phyloP scores from a whole-genome alignment of 1,140 invertebrate species.

The Caenorhabditis inopinata region DNA sequence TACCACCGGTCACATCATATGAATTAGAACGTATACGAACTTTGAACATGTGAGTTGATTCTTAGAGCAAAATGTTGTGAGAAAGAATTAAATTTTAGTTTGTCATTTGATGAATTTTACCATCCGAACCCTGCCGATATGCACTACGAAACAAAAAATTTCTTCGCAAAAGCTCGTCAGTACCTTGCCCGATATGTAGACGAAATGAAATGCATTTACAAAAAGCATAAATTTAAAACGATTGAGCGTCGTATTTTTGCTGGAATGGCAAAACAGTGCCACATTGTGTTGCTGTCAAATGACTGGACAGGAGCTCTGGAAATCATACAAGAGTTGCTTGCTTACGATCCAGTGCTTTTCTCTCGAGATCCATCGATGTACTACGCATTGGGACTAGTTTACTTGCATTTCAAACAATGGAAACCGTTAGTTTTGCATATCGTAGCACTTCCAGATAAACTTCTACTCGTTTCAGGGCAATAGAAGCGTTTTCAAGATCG shows the following conservation, averaged over 20 bases:
- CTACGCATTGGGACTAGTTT: conserved; percentile 88
- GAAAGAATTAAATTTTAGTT: neutral
- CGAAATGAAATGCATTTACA: neutral
- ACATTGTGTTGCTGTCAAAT: conserved; percentile 53
- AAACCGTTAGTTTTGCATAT: conserved; percentile 79
- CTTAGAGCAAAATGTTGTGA: neutral
- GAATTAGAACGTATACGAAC: neutral
- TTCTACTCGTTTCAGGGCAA: conserved; percentile 47
- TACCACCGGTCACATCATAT: neutral
- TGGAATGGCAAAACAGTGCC: conserved; percentile 47
- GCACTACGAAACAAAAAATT: neutral
- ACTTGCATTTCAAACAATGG: conserved; percentile 91
- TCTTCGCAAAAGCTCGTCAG: neutral
- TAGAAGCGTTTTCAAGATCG: conserved; percentile 71
- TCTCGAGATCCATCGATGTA: conserved; percentile 78
- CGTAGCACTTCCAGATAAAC: too few species aligned
- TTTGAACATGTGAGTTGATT: neutral
- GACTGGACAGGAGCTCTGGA: conserved; percentile 58
- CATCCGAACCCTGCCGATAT: neutral
- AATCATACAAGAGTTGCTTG: conserved; percentile 55
- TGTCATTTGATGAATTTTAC: neutral
- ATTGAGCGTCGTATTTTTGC: neutral
- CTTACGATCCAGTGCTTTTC: conserved; percentile 46
- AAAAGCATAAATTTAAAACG: neutral
- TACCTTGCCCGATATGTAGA: neutral